Evolutionary conservation across 2,888 invertebrate species (phyloP).

Genomic region (Ommatoiulus sabulosus): DNA sequence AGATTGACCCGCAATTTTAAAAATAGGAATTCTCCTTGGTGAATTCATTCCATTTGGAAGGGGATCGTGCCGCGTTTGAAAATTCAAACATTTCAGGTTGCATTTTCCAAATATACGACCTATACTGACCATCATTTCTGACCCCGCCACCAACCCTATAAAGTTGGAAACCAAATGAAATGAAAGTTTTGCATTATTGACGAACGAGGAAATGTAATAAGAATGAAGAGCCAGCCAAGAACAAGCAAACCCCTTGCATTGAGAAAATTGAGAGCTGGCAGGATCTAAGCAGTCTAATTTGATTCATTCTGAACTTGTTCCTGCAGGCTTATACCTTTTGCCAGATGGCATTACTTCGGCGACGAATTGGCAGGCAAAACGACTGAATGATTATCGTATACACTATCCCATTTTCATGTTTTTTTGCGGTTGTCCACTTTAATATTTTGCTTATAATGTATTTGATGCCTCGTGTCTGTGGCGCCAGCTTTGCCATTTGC

Average conservation of each 20-base stretch:
- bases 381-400: background rate
- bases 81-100: no score
- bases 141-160: background rate
- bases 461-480: background rate
- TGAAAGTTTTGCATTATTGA: background rate
- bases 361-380: background rate
- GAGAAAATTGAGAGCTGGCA: background rate
- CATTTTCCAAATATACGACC: no score
- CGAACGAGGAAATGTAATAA: background rate
- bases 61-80: no score
- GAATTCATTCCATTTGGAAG: no score
- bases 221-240: background rate
- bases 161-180: background rate
- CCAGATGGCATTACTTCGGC: background rate
- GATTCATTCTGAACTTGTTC: background rate
- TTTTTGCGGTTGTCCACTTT: background rate
- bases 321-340: background rate
- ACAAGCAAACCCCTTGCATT: background rate
- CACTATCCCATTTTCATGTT: background rate
- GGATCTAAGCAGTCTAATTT: background rate
- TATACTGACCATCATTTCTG: background rate
- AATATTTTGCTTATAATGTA: background rate
- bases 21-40: no score
- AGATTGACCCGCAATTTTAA: no score
- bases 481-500: background rate